Evolutionary conservation across 2,888 invertebrate genomes (phyloP).

Genomic region (Strigamia maritima): DNA sequence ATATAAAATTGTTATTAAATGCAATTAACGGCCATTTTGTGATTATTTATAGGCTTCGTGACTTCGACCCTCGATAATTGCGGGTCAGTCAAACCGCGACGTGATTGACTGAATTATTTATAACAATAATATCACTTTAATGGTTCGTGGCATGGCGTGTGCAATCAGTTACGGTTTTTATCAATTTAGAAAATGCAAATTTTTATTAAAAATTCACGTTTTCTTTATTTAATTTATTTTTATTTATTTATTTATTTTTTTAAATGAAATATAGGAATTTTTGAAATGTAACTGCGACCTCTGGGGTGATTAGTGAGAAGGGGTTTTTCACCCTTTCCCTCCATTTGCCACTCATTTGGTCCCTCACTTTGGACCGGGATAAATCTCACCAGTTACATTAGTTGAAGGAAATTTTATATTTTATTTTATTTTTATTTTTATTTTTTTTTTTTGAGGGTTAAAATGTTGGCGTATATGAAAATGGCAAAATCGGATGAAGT

Average conservation of each 20-base stretch:
- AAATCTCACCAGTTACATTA: too few species aligned
- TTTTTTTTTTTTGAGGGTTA: too few species aligned
- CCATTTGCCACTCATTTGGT: neutral
- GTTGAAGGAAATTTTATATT: too few species aligned
- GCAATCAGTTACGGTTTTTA: too few species aligned
- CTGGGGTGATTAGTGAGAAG: neutral
- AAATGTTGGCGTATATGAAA: too few species aligned
- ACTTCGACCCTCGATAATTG: neutral
- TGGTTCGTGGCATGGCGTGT: neutral
- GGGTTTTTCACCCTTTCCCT: neutral
- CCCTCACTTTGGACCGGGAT: neutral
- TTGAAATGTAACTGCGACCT: neutral
- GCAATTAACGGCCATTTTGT: neutral
- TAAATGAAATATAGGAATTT: neutral
- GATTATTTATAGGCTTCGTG: neutral
- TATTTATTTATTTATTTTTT: neutral
- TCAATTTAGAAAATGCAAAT: too few species aligned
- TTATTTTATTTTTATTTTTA: too few species aligned
- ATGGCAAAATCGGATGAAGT: too few species aligned
- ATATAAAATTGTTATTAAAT: too few species aligned
- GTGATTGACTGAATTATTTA: neutral
- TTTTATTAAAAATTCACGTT: too few species aligned
- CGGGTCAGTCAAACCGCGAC: neutral
- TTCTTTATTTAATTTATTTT: too few species aligned
- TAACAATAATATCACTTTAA: neutral